Evolutionary conservation across 2,113 vertebrate species (phyloP), one percentile per base, ranked within the genome.

Genomic region (Gopherus flavomarginatus): DNA sequence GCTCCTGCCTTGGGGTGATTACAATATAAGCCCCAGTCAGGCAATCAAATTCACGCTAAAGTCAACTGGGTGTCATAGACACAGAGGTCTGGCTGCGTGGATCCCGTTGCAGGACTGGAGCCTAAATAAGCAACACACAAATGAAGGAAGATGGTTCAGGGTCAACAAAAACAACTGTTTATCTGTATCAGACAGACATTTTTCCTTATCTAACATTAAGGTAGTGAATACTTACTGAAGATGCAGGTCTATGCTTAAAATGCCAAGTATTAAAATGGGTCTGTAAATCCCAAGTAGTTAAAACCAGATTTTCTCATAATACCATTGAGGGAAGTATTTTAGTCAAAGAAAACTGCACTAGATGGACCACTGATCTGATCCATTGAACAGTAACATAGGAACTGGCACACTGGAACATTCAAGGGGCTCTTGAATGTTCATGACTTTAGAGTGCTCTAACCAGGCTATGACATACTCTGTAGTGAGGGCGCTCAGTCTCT

Each of bases 61-160:
- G 24, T 47, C 22, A 78, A 44, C 42, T 44, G 12, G 13, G 42
- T 78, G 24, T 47, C 75, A 26, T 24, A 89, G 59, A 90, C 54
- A 78, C 89, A 86, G 81, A 24, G 50, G 8, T 24, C 69, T 57
- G 85, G 81, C 52, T 52, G 29, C 87, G 79, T 96, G 77, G 38
- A 91, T 87, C 53, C 27, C 5, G 5, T 22, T 38, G n/a, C 17
- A 72, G n/a, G 14, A 89, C 10, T 1, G 2, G 57, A 88, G 19
- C 38, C 85, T 62, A 95, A 96, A 82, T 69, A 83, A 95, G 85
- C 86, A 42, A 88, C 92, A 85, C 5, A 26, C 59, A 47, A 26
- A 78, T 16, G 50, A 4, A 86, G 89, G n/a, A 56, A 97, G 1
- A 2, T n/a, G 16, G 4, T 22, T 83, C 82, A 89, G 24, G 88